Evolutionary conservation across 2,113 vertebrate species (phyloP).

Genomic region (Spilogale gracilis): DNA sequence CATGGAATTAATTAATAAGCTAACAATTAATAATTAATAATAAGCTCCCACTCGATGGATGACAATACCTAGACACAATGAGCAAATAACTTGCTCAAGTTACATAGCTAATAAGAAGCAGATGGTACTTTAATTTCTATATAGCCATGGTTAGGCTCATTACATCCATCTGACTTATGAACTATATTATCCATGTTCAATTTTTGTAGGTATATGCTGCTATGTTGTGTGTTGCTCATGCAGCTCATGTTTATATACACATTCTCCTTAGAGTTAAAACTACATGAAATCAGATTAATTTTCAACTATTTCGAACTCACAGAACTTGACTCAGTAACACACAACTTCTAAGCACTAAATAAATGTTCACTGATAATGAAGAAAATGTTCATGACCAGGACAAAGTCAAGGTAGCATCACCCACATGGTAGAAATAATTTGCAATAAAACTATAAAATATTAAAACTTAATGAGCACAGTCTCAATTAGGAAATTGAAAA

Average conservation of each 20-base stretch:
- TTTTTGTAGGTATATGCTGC: not conserved
- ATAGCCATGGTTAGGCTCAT: not conserved
- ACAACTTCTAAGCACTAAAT: conserved; percentile 56
- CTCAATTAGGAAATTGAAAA: conserved; percentile 80
- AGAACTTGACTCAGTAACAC: conserved; percentile 36
- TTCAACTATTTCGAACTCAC: conserved; percentile 48
- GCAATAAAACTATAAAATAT: conserved; percentile 79
- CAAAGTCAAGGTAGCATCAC: conserved; percentile 67
- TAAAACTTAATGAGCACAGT: conserved; percentile 77
- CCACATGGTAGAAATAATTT: conserved; percentile 67
- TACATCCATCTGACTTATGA: not conserved
- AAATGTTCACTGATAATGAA: conserved; percentile 61
- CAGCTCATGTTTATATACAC: not conserved
- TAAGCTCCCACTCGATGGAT: not conserved
- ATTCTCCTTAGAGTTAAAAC: conserved; percentile 41
- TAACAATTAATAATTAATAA: too few relatives aligned
- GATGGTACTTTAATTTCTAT: not conserved
- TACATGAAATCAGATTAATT: conserved; percentile 9
- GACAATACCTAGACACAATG: conserved; percentile 14
- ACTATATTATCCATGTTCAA: not conserved
- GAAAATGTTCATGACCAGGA: conserved; percentile 45
- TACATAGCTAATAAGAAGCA: not conserved
- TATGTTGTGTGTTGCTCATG: not conserved
- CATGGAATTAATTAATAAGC: not conserved
- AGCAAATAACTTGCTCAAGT: not conserved